These are phyloP conservation scores for Deroptyus accipitrinus DNA, from an alignment of 2,113 vertebrate species.

Conservation along the genomic window DNA sequence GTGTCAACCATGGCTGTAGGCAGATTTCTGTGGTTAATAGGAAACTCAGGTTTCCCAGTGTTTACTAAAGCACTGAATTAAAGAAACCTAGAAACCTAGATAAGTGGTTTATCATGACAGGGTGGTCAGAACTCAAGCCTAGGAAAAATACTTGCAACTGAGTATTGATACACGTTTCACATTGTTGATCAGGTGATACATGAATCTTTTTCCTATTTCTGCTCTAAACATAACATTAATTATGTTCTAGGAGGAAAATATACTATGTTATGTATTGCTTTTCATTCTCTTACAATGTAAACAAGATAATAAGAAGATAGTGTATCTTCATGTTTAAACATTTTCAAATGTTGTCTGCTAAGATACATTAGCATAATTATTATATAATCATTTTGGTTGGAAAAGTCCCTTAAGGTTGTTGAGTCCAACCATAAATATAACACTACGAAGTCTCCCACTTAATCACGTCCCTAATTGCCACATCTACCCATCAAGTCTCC, in stretches of 20 bases:
- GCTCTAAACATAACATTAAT: background rate
- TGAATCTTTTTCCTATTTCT: background rate
- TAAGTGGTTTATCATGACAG: background rate
- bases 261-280: background rate
- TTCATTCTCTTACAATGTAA: background rate
- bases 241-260: background rate
- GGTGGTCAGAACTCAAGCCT: background rate
- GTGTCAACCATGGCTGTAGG: background rate
- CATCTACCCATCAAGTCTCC: background rate
- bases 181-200: background rate
- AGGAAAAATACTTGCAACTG: background rate
- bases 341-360: background rate
- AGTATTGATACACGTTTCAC: background rate
- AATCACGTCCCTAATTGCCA: rapidly evolving
- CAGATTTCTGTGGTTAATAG: background rate
- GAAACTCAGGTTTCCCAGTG: background rate
- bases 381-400: background rate
- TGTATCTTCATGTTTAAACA: background rate
- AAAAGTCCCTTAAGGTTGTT: background rate
- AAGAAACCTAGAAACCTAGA: background rate
- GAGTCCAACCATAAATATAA: background rate
- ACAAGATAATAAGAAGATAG: background rate
- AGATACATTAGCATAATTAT: background rate
- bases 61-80: background rate
- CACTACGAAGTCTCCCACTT: background rate